phyloP scores from a whole-genome alignment of 2,888 invertebrate genomes.

The Drosophila paramelanica region DNA sequence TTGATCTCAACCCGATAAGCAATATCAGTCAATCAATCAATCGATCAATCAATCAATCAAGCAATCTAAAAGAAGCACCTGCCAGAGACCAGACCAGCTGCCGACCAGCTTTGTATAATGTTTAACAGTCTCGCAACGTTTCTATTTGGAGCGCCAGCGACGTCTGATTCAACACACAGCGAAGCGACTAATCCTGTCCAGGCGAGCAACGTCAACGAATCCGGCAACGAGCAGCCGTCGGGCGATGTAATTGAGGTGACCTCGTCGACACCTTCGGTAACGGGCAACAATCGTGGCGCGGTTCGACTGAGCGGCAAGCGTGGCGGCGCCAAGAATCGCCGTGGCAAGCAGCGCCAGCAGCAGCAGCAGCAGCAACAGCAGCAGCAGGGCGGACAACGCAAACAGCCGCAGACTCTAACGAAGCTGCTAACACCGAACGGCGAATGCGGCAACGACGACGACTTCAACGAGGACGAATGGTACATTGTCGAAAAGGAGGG shows the following conservation, averaged over 20 bases:
- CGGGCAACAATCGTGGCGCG: conserved; percentile 63
- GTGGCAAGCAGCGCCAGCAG: conserved; percentile 51
- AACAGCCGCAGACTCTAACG: conserved; percentile 66
- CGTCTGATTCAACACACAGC: conserved; percentile 67
- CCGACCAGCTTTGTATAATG: conserved; percentile 85
- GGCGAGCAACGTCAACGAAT: conserved; percentile 46
- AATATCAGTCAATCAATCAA: conserved; percentile 44
- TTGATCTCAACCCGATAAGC: conserved; percentile 69
- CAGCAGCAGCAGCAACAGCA: conserved; percentile 36
- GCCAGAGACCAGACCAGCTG: conserved; percentile 10
- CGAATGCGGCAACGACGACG: conserved; percentile 67
- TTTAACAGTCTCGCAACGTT: conserved; percentile 88
- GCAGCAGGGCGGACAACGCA: conserved; percentile 51
- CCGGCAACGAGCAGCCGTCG: conserved; percentile 47
- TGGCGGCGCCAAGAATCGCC: conserved; percentile 47
- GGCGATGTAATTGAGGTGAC: conserved; percentile 80
- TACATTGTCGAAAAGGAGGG: conserved; percentile 86
- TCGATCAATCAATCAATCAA: conserved; percentile 36
- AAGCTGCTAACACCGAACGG: conserved; percentile 67
- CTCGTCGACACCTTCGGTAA: conserved; percentile 82
- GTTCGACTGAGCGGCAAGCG: conserved; percentile 49
- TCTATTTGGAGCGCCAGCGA: conserved; percentile 85
- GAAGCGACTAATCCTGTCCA: conserved; percentile 59
- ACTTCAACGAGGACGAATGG: conserved; percentile 86
- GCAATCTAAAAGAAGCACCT: conserved; percentile 6